phyloP scores from a whole-genome alignment of 2,797 vertebrate species.

The Ibycter americanus region DNA sequence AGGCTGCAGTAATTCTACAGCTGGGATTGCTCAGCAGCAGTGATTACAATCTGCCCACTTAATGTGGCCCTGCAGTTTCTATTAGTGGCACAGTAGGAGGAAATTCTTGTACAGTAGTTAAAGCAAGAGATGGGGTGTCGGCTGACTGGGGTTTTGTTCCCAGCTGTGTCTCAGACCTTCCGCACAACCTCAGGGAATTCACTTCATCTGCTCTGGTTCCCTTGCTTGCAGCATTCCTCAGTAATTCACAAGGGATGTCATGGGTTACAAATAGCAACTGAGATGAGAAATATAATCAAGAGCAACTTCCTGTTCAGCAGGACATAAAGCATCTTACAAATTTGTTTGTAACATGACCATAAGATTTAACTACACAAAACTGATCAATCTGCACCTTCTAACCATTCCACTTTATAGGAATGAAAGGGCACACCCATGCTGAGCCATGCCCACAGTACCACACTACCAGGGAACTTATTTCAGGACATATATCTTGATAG shows the following conservation, averaged over 20 bases:
- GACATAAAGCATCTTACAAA: not conserved
- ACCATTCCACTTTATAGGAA: not conserved
- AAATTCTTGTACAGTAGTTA: slow-evolving; percentile 3
- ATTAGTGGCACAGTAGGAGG: slow-evolving; percentile 21
- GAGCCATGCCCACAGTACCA: not conserved
- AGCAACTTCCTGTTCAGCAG: not conserved
- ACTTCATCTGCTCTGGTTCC: not conserved
- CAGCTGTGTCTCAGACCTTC: slow-evolving; percentile 6
- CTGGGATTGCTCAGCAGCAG: slow-evolving; percentile 1
- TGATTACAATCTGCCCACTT: slow-evolving; percentile 9
- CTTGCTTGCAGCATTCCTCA: not conserved
- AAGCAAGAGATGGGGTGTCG: not conserved
- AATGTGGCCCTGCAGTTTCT: not conserved
- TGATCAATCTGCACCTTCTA: rapidly evolving
- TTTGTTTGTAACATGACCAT: not conserved
- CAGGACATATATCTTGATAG: not conserved
- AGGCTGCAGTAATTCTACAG: not conserved
- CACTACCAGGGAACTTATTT: rapidly evolving
- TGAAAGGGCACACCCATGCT: not conserved
- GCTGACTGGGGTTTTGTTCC: not conserved
- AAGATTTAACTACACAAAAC: not conserved
- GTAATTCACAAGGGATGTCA: not conserved
- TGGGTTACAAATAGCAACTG: not conserved
- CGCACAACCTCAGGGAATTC: not conserved
- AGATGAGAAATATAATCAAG: not conserved